Percentiles rank a stretch among this genome's conserved stretches.
phyloP scores from a whole-genome alignment of 2,113 vertebrate genomes.

The Festucalex cinctus region DNA sequence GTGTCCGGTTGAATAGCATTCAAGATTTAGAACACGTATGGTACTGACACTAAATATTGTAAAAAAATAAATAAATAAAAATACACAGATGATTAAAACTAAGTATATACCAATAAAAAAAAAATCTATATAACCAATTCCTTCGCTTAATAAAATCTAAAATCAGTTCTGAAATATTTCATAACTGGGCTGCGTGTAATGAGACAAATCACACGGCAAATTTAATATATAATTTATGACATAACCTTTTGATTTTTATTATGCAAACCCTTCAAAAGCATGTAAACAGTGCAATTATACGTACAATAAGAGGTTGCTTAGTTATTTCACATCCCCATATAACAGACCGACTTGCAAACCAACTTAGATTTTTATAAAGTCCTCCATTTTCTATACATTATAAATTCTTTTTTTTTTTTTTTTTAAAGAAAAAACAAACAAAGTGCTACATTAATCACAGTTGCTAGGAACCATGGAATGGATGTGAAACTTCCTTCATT shows the following conservation, averaged over 20 bases:
- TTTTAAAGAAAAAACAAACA: background rate
- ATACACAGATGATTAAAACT: too few relatives aligned
- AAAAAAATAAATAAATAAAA: background rate
- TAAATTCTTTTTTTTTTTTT: background rate
- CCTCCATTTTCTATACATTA: constrained; percentile 17
- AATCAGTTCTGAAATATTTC: too few relatives aligned
- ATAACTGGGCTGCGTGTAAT: too few relatives aligned
- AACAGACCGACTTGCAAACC: background rate
- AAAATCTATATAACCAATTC: too few relatives aligned
- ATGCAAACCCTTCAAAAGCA: background rate
- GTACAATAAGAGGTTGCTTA: background rate
- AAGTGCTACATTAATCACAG: constrained; percentile 26
- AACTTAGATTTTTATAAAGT: constrained; percentile 39
- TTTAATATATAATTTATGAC: constrained; percentile 1
- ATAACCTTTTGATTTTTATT: background rate
- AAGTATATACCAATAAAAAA: too few relatives aligned
- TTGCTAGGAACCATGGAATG: constrained; percentile 18
- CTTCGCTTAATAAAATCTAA: too few relatives aligned
- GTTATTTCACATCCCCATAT: background rate
- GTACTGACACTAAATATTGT: too few relatives aligned
- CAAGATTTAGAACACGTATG: too few relatives aligned
- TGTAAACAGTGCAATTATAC: constrained; percentile 1
- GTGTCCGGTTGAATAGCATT: too few relatives aligned
- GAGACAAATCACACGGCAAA: background rate
- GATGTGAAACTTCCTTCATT: constrained; percentile 15